phyloP scores from a whole-genome alignment of 2,888 invertebrate species.

The Hemithea aestivaria region DNA sequence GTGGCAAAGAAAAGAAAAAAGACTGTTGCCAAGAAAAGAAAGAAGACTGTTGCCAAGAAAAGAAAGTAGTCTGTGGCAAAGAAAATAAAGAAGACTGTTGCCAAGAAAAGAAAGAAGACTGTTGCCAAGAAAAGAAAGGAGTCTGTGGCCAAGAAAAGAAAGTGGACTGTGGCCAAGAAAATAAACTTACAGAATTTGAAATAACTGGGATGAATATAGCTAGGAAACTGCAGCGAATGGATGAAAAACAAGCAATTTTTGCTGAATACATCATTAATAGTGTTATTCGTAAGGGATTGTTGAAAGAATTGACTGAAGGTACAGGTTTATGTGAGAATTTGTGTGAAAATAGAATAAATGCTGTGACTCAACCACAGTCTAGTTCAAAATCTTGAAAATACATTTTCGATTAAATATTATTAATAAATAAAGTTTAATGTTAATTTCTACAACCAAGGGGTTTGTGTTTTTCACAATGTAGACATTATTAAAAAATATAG shows the following conservation, averaged over 20 bases:
- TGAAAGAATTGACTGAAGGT: conserved; percentile 25
- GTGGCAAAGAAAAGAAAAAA: no score
- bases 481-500: no score
- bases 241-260: conserved; percentile 25
- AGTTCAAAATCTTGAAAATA: conserved; percentile 2
- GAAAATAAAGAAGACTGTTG: no score
- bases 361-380: neutral
- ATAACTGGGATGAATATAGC: conserved; percentile 26
- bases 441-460: no score
- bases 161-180: conserved; percentile 7
- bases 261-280: conserved; percentile 30
- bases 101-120: no score
- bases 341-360: conserved; percentile 1
- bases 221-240: conserved; percentile 30
- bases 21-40: no score
- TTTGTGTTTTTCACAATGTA: no score
- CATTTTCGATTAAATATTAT: no score
- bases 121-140: no score
- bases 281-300: conserved; percentile 25
- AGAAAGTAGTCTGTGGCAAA: no score
- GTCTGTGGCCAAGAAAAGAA: conserved; percentile 5
- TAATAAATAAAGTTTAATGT: no score
- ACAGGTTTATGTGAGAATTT: conserved; percentile 25
- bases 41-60: no score
- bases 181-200: conserved; percentile 24